These are phyloP conservation scores for Drosophila elegans DNA, from an alignment of 1,140 invertebrate species.

Conservation along the genomic window DNA sequence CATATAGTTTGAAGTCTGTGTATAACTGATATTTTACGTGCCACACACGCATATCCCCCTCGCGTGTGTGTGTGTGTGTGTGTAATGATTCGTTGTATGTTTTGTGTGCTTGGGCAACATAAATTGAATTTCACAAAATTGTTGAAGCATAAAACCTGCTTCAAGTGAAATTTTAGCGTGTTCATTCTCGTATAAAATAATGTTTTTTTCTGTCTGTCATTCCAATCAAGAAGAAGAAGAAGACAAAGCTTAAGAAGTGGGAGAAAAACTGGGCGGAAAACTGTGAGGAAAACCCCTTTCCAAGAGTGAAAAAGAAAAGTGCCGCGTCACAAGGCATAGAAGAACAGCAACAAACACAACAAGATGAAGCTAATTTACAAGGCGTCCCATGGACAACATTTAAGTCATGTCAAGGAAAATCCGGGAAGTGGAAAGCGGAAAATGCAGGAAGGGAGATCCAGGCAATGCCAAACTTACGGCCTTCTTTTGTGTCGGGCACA, in stretches of 20 bases:
- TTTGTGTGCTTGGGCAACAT: conserved; percentile 83
- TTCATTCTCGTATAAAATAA: conserved; percentile 82
- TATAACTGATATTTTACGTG: conserved; percentile 81
- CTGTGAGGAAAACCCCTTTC: conserved; percentile 51
- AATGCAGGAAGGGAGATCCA: conserved; percentile 1
- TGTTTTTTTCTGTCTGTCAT: conserved; percentile 80
- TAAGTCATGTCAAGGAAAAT: conserved; percentile 50
- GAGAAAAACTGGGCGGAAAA: background rate
- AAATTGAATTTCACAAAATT: conserved; percentile 84
- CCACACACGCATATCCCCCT: conserved; percentile 38
- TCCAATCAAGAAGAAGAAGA: conserved; percentile 39
- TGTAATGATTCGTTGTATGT: conserved; percentile 82
- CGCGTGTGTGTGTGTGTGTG: conserved; percentile 36
- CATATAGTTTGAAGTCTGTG: conserved; percentile 41
- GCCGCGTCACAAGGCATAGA: conserved; percentile 61
- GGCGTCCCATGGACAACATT: conserved; percentile 75
- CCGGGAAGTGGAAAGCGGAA: background rate
- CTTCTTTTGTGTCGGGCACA: conserved; percentile 33
- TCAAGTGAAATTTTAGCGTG: conserved; percentile 81
- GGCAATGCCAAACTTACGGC: conserved; percentile 35
- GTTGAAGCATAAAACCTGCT: conserved; percentile 82
- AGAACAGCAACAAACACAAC: conserved; percentile 38
- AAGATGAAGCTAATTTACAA: conserved; percentile 75
- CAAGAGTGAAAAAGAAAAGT: conserved; percentile 46
- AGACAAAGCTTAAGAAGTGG: conserved; percentile 18